Conservation (phyloP, 2,888 invertebrate species). For the Rhagonycha lutea region DNA sequence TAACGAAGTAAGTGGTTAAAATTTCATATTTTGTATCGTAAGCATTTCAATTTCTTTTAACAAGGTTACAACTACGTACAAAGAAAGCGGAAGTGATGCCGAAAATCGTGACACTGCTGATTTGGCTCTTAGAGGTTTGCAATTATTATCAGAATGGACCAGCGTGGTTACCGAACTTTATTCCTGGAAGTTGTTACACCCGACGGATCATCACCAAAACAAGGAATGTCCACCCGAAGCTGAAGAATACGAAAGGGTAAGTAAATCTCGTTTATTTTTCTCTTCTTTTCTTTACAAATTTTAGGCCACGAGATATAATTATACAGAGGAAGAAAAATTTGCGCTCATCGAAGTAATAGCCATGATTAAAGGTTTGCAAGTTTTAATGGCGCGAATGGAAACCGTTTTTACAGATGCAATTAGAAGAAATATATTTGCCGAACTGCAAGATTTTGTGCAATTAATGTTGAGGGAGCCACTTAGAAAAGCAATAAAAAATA, state of each 20-base stretch:
- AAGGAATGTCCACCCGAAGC: constrained; percentile 93
- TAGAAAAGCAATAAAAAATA: constrained; percentile 95
- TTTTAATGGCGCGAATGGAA: constrained; percentile 96
- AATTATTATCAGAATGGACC: constrained; percentile 95
- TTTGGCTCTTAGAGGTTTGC: constrained; percentile 88
- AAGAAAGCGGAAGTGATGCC: constrained; percentile 87
- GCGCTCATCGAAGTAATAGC: constrained; percentile 97
- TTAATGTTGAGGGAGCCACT: constrained; percentile 85
- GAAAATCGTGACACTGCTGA: constrained; percentile 93
- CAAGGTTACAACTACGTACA: constrained; percentile 88
- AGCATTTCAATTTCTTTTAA: constrained; percentile 1
- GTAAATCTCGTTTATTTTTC: not conserved
- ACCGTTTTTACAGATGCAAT: constrained; percentile 93
- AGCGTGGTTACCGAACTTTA: constrained; percentile 94
- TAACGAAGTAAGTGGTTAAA: constrained; percentile 64
- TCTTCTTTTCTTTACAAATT: constrained; percentile 15
- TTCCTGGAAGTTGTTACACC: constrained; percentile 97
- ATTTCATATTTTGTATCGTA: not conserved
- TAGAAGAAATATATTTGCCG: constrained; percentile 89
- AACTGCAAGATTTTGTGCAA: constrained; percentile 96
- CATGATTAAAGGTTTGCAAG: constrained; percentile 98
- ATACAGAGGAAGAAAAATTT: constrained; percentile 95
- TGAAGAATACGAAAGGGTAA: constrained; percentile 94
- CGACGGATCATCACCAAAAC: constrained; percentile 96
- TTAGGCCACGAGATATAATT: constrained; percentile 95